Percentiles rank a stretch among this genome's conserved stretches.
These are phyloP conservation scores for Volucella bombylans DNA, from an alignment of 2,888 invertebrate species.

Conservation along the genomic window DNA sequence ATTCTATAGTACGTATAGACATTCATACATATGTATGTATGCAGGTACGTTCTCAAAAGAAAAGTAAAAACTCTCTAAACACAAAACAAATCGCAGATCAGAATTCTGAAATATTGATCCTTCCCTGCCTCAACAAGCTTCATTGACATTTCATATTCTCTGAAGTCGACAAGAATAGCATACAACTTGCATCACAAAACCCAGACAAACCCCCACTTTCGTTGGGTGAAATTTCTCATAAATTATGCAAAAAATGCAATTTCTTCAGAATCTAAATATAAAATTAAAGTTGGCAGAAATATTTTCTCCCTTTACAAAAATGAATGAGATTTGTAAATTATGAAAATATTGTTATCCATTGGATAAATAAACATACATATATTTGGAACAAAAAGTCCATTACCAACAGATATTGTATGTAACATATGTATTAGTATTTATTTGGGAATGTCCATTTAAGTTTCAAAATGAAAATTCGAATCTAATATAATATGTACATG, in stretches of 20 bases:
- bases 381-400: too few relatives aligned
- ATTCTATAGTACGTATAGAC: not conserved
- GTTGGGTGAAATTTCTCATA: slow-evolving; percentile 45
- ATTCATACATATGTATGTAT: too few relatives aligned
- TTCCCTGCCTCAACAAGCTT: slow-evolving; percentile 36
- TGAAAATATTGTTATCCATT: too few relatives aligned
- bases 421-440: too few relatives aligned
- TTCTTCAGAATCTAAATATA: slow-evolving; percentile 32
- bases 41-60: slow-evolving; percentile 23
- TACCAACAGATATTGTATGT: too few relatives aligned
- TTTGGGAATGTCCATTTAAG: too few relatives aligned
- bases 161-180: not conserved
- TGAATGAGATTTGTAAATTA: too few relatives aligned
- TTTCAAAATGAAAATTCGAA: too few relatives aligned
- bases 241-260: slow-evolving; percentile 54
- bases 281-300: slow-evolving; percentile 38
- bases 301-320: not conserved
- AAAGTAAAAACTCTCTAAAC: slow-evolving; percentile 49
- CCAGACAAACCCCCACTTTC: slow-evolving; percentile 4
- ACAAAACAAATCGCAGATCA: slow-evolving; percentile 44
- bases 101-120: slow-evolving; percentile 60
- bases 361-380: too few relatives aligned
- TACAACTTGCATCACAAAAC: not conserved
- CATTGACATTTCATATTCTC: slow-evolving; percentile 50
- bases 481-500: too few relatives aligned